phyloP scores from a whole-genome alignment of 2,797 vertebrate species.

The Epinephelus malabaricus region DNA sequence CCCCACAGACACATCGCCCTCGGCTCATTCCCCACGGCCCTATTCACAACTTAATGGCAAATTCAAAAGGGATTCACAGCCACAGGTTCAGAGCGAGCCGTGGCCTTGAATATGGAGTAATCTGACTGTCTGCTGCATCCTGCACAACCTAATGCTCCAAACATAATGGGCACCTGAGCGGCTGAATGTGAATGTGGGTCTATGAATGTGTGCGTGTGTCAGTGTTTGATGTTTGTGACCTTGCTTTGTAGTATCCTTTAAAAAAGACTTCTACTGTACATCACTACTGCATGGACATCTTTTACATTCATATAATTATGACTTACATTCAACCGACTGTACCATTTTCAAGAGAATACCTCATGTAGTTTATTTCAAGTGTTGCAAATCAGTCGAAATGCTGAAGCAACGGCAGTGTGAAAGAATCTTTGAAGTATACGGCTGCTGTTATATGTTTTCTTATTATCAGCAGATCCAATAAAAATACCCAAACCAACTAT shows the following conservation, averaged over 20 bases:
- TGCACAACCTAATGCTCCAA: conserved; percentile 3
- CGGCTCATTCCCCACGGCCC: conserved; percentile 54
- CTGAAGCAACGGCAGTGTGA: neutral
- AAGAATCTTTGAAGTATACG: too few relatives aligned
- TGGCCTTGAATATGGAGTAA: conserved; percentile 62
- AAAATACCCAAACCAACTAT: too few relatives aligned
- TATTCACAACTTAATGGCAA: conserved; percentile 54
- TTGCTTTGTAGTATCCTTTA: neutral
- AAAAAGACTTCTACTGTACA: neutral
- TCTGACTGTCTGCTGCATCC: conserved; percentile 25
- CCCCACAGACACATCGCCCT: neutral
- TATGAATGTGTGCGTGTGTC: neutral
- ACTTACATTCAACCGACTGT: neutral
- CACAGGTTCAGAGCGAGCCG: conserved; percentile 38
- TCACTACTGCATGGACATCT: neutral
- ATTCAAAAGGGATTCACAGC: conserved; percentile 40
- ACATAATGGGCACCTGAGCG: conserved; percentile 16
- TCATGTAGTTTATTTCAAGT: neutral
- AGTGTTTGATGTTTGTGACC: conserved; percentile 12
- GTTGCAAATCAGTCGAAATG: neutral
- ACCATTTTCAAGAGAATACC: neutral
- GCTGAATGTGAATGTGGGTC: neutral
- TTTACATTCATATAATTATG: neutral
- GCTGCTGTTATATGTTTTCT: neutral
- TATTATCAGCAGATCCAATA: too few relatives aligned